These are phyloP conservation scores for Gobiocypris rarus DNA, from an alignment of 2,113 vertebrate genomes.

Conservation along the genomic window DNA sequence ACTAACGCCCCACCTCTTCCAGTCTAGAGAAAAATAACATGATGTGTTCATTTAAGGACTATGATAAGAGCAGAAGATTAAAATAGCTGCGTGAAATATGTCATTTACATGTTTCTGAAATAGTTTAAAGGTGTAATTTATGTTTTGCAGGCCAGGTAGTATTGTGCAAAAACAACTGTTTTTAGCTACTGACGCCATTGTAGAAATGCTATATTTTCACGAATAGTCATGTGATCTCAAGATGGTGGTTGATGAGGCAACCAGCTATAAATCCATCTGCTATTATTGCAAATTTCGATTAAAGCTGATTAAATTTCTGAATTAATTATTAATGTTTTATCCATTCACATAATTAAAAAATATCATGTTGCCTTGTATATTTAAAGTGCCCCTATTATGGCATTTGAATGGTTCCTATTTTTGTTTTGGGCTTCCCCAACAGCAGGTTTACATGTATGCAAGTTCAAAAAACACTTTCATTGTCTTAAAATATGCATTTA, in stretches of 20 bases:
- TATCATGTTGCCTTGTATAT: no score
- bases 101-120: background rate
- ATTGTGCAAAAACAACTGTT: background rate
- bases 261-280: background rate
- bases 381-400: no score
- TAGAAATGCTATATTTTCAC: no score
- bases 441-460: no score
- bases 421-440: no score
- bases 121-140: background rate
- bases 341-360: no score
- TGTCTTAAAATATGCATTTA: no score
- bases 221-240: background rate
- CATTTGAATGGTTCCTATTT: no score
- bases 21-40: constrained; percentile 23
- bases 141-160: background rate
- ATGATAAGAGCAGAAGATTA: background rate
- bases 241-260: background rate
- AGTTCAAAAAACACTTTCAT: no score
- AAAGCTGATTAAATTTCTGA: no score
- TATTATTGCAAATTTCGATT: no score
- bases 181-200: background rate
- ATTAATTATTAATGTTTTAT: no score
- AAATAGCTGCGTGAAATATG: background rate
- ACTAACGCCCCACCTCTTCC: constrained; percentile 35
- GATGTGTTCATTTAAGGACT: constrained; percentile 14